These are phyloP conservation scores for Holocentrus rufus DNA, from an alignment of 2,797 vertebrate genomes.

Conservation along the genomic window DNA sequence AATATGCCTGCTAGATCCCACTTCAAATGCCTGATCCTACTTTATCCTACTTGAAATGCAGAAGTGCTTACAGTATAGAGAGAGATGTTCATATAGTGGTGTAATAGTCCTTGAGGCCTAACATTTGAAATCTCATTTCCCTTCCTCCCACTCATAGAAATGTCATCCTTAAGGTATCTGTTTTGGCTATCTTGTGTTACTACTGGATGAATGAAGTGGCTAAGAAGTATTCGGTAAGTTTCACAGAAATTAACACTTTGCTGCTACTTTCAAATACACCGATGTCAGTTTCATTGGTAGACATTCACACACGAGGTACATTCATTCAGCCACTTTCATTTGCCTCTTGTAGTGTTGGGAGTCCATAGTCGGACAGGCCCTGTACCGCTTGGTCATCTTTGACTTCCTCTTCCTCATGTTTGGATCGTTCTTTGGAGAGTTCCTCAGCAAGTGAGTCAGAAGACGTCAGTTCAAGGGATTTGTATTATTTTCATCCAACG, in stretches of 20 bases:
- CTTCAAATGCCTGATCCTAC: no score
- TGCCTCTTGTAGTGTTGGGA: constrained; percentile 91
- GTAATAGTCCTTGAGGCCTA: no score
- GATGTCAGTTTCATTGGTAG: background rate
- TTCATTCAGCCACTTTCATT: background rate
- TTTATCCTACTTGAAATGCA: no score
- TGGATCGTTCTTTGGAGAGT: constrained; percentile 94
- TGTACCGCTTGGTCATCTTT: constrained; percentile 91
- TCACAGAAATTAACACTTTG: background rate
- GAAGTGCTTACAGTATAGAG: no score
- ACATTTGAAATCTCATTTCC: background rate
- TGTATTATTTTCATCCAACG: constrained; percentile 3
- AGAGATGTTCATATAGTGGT: background rate
- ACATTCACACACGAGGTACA: background rate
- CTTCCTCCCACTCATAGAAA: constrained; percentile 79
- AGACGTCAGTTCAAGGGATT: background rate
- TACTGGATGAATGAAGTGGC: constrained; percentile 88
- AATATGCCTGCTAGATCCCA: no score
- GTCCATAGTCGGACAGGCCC: constrained; percentile 90
- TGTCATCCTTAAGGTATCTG: constrained; percentile 88
- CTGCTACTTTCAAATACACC: background rate
- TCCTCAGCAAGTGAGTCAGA: constrained; percentile 88
- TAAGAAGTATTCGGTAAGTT: constrained; percentile 63
- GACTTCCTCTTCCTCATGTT: constrained; percentile 93
- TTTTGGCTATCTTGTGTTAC: constrained; percentile 91